A percentile compares a stretch with the other conserved stretches of the same genome.
phyloP scores from a whole-genome alignment of 2,888 invertebrate genomes.

The Liodrosophila aerea region DNA sequence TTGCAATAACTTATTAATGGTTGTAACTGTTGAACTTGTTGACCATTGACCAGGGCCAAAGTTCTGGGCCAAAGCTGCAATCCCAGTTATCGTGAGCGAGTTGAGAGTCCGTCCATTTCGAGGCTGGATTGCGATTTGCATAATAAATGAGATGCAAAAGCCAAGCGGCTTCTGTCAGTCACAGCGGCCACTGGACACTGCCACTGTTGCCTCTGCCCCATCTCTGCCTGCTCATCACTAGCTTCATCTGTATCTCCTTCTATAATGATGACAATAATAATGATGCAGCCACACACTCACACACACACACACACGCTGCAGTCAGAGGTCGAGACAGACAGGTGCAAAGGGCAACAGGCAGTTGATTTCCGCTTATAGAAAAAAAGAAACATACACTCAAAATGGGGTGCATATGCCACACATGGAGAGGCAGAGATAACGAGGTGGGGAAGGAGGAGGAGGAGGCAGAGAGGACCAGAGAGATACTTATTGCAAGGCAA shows the following conservation, averaged over 20 bases:
- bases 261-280: conserved; percentile 74
- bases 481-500: conserved; percentile 36
- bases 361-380: conserved; percentile 37
- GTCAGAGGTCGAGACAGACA: not conserved
- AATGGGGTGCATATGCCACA: conserved; percentile 9
- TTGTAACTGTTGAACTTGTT: conserved; percentile 50
- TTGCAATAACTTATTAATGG: conserved; percentile 41
- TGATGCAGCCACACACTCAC: conserved; percentile 61
- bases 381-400: not conserved
- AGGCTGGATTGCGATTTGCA: conserved; percentile 61
- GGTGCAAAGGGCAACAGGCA: conserved; percentile 24
- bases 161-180: conserved; percentile 69
- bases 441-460: too few species aligned
- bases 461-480: not conserved
- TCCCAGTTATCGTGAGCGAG: not conserved
- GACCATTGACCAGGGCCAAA: conserved; percentile 28
- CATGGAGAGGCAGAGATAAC: conserved; percentile 2
- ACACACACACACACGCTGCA: conserved; percentile 20
- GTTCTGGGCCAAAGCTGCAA: not conserved
- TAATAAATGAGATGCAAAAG: conserved; percentile 76
- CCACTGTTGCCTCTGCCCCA: conserved; percentile 41
- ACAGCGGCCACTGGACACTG: conserved; percentile 47
- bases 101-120: too few species aligned
- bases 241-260: conserved; percentile 41
- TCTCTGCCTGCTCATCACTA: too few species aligned